Evolutionary conservation across 1,140 invertebrate species (phyloP).

Genomic region (Trichogramma pretiosum): DNA sequence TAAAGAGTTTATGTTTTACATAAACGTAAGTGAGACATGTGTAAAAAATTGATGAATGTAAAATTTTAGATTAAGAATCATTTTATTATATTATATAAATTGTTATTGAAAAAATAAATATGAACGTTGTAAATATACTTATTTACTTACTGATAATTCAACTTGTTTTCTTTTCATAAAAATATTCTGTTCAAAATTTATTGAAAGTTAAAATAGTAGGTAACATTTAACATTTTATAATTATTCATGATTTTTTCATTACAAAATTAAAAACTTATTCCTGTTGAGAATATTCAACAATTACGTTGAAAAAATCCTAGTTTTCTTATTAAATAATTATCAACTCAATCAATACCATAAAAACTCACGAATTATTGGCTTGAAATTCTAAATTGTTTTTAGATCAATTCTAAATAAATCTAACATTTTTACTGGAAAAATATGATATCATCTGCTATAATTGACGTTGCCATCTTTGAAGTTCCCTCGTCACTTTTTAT

Average conservation of each 20-base stretch:
- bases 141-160: slow-evolving; percentile 47
- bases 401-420: slow-evolving; percentile 3
- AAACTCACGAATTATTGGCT: neutral
- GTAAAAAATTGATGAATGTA: slow-evolving; percentile 41
- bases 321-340: slow-evolving; percentile 16
- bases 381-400: neutral
- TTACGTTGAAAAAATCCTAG: slow-evolving; percentile 20
- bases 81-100: slow-evolving; percentile 42
- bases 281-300: no score
- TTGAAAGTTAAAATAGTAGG: no score
- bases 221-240: no score
- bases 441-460: slow-evolving; percentile 81
- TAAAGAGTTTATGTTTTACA: slow-evolving; percentile 24
- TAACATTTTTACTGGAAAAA: slow-evolving; percentile 51
- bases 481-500: slow-evolving; percentile 70
- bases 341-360: neutral
- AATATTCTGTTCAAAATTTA: no score
- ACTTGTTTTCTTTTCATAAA: no score
- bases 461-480: slow-evolving; percentile 59
- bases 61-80: slow-evolving; percentile 42
- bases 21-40: slow-evolving; percentile 24
- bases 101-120: slow-evolving; percentile 39
- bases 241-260: no score
- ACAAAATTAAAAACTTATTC: no score
- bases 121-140: slow-evolving; percentile 45